Percentiles rank a stretch among this genome's conserved stretches.
phyloP scores from a whole-genome alignment of 2,888 invertebrate genomes.

The Brachynemurus nebulosus region DNA sequence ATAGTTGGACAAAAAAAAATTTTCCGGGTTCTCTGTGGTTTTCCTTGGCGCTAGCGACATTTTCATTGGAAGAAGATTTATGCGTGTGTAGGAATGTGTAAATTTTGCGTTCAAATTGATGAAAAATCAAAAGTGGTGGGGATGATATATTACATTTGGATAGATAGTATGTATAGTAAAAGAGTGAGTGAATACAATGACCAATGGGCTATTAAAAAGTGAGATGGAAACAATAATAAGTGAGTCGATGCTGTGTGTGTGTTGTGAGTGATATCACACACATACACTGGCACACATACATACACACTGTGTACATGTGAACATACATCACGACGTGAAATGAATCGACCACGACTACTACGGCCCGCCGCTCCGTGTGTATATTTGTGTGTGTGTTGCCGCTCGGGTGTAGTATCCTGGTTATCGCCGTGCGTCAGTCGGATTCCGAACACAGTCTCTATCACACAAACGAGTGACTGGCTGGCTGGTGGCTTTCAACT shows the following conservation, averaged over 20 bases:
- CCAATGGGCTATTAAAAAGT: conserved; percentile 1
- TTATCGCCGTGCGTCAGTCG: conserved; percentile 1
- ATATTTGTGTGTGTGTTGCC: not conserved
- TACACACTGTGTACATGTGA: not conserved
- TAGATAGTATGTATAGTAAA: not conserved
- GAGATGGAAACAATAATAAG: not conserved
- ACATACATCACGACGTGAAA: not conserved
- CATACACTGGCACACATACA: too few relatives aligned
- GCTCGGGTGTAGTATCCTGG: not conserved
- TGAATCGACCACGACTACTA: not conserved
- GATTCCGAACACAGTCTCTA: not conserved
- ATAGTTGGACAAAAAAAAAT: too few relatives aligned
- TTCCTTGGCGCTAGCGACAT: too few relatives aligned
- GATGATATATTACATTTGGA: not conserved
- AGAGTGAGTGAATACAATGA: not conserved
- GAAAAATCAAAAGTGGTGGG: conserved; percentile 2
- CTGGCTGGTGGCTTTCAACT: not conserved
- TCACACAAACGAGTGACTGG: not conserved
- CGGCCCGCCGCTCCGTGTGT: not conserved
- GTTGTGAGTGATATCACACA: too few relatives aligned
- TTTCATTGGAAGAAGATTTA: too few relatives aligned
- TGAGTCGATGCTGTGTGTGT: not conserved
- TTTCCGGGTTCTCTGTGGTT: too few relatives aligned
- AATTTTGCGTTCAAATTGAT: not conserved
- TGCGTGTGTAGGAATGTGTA: too few relatives aligned